Evolutionary conservation across 2,888 invertebrate genomes (phyloP).

Genomic region (Craniophora ligustri): DNA sequence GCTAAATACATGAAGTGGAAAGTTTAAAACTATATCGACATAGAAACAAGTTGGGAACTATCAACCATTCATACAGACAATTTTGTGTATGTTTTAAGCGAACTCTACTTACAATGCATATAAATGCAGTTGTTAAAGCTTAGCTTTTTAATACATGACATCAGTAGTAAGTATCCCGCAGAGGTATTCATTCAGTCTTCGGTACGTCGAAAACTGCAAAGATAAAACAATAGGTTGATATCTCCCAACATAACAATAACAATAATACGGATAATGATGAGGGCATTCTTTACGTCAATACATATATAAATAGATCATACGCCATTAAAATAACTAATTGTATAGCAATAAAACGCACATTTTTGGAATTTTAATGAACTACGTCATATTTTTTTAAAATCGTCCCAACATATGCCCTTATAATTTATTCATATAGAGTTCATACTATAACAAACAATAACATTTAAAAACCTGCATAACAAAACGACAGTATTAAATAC

Average conservation of each 20-base stretch:
- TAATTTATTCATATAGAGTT: too few species aligned
- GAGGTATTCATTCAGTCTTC: slow-evolving; percentile 48
- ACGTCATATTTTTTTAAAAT: too few species aligned
- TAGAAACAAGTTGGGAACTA: slow-evolving; percentile 43
- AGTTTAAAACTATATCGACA: slow-evolving; percentile 40
- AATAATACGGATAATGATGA: slow-evolving; percentile 1
- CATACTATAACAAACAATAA: too few species aligned
- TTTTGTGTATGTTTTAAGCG: slow-evolving; percentile 29
- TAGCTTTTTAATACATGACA: slow-evolving; percentile 41
- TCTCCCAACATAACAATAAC: slow-evolving; percentile 25
- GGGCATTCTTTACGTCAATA: too few species aligned
- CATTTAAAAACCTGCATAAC: too few species aligned
- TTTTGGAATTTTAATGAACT: too few species aligned
- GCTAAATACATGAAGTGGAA: slow-evolving; percentile 22
- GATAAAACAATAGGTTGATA: slow-evolving; percentile 40
- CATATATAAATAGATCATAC: too few species aligned
- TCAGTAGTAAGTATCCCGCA: slow-evolving; percentile 35
- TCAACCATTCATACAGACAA: slow-evolving; percentile 48
- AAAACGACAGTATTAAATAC: too few species aligned
- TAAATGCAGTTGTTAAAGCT: slow-evolving; percentile 49
- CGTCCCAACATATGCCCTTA: too few species aligned
- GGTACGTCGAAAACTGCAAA: slow-evolving; percentile 48
- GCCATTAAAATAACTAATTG: too few species aligned
- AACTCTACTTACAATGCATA: slow-evolving; percentile 46
- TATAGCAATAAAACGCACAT: too few species aligned